Conservation (phyloP, 2,888 invertebrate genomes). For the Platycnemis pennipes region DNA sequence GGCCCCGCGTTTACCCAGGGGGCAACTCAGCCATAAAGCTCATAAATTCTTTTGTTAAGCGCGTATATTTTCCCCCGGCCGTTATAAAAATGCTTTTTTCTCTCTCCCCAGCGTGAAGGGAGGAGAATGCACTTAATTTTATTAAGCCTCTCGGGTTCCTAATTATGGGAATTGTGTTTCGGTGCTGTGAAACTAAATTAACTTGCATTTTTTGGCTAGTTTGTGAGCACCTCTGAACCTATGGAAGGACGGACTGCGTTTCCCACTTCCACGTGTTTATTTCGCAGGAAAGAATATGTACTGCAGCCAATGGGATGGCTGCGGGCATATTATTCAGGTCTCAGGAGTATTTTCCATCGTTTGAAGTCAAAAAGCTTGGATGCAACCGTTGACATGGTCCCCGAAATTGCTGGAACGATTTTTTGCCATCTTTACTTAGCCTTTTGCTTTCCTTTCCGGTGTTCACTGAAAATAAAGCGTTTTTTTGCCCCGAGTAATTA, state of each 20-base stretch:
- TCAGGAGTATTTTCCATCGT: background rate
- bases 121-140: conserved; percentile 5
- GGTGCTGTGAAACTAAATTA: conserved; percentile 32
- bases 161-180: conserved; percentile 62
- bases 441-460: background rate
- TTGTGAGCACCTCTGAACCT: background rate
- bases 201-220: conserved; percentile 36
- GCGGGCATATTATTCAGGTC: background rate
- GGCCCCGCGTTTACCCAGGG: conserved; percentile 20
- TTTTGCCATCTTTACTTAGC: background rate
- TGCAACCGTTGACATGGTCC: background rate
- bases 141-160: conserved; percentile 51
- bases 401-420: background rate
- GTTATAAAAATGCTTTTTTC: conserved; percentile 45
- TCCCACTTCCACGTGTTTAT: background rate
- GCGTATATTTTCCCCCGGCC: background rate
- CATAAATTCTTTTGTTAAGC: conserved; percentile 29
- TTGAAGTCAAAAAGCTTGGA: background rate
- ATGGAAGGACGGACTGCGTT: background rate
- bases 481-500: background rate
- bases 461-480: no score
- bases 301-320: background rate
- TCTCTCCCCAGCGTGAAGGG: background rate
- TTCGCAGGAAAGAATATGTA: background rate
- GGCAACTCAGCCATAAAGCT: conserved; percentile 1